Evolutionary conservation across 2,797 vertebrate genomes (phyloP), one percentile per base, ranked within the genome.

Genomic region (Sebastes minor): DNA sequence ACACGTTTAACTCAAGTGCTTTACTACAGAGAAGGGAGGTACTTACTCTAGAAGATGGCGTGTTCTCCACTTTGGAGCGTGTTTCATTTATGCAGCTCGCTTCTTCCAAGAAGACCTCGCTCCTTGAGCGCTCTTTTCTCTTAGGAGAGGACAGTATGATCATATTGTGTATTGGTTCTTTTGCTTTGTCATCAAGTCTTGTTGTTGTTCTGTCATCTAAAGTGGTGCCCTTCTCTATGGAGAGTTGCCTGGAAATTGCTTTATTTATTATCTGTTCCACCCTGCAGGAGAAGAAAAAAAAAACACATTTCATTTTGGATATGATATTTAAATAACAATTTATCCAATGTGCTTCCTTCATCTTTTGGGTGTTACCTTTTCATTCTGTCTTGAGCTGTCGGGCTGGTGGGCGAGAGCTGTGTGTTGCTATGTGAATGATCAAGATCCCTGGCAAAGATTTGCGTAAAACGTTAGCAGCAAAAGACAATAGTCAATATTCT

Each of bases 11-110:
- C 8, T 32, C 8, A 8, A 63, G 11, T 65, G 28, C 62, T 83
- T 64, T 68, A n/a, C 13, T 42, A 53, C 32, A n/a, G n/a, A 5
- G 30, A 46, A 61, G 6, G 20, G 22, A 10, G 25, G 49, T 12
- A 88, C 94, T 82, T 71, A 94, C 92, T 82, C 86, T 83, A 10
- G 83, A 90, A 56, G 77, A 81, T 10, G 80, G 38, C 18, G 18
- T 64, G 71, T 79, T 82, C 61, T 90, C 78, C 71, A 78, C 20
- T 18, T 23, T 71, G 22, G 59, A 56, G 56, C 25, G 55, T 1
- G 8, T 30, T 61, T 71, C n/a, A 1, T 71, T 82, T 11, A 1
- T 13, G 53, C 12, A 71, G 5, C 27, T 18, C 20, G 80, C 73
- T 23, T 76, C 86, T 42, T 74, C 75, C 64, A 66, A 16, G 49